Conservation (phyloP, 1,140 invertebrate genomes). For the Vanessa tameamea region DNA sequence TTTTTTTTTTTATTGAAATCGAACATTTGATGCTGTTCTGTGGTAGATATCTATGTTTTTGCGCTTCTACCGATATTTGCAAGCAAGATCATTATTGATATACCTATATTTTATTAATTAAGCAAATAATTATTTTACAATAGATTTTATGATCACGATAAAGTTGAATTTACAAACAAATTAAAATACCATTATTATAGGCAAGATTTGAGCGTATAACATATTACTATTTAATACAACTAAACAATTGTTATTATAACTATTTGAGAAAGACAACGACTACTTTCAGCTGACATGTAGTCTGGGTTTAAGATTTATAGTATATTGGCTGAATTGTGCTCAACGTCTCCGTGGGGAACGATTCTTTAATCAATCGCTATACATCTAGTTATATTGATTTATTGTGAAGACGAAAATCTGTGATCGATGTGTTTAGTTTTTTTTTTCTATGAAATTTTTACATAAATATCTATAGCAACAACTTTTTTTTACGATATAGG, state of each 20-base stretch:
- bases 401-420: background rate
- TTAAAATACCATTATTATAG: background rate
- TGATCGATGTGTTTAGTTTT: background rate
- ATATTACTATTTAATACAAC: no score
- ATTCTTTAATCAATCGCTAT: background rate
- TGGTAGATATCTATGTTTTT: no score
- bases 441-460: background rate
- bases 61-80: no score
- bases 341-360: background rate
- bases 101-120: no score
- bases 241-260: background rate
- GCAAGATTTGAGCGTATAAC: background rate
- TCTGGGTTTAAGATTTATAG: slow-evolving; percentile 4
- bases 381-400: background rate
- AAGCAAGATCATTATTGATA: no score
- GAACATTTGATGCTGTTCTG: no score
- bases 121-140: no score
- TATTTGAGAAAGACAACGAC: background rate
- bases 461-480: background rate
- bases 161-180: no score
- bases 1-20: no score
- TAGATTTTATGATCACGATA: no score
- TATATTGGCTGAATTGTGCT: slow-evolving; percentile 6
- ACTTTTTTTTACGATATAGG: no score
- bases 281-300: background rate